phyloP scores from a whole-genome alignment of 2,888 invertebrate species.

The Dyspetes luteomarginatus region DNA sequence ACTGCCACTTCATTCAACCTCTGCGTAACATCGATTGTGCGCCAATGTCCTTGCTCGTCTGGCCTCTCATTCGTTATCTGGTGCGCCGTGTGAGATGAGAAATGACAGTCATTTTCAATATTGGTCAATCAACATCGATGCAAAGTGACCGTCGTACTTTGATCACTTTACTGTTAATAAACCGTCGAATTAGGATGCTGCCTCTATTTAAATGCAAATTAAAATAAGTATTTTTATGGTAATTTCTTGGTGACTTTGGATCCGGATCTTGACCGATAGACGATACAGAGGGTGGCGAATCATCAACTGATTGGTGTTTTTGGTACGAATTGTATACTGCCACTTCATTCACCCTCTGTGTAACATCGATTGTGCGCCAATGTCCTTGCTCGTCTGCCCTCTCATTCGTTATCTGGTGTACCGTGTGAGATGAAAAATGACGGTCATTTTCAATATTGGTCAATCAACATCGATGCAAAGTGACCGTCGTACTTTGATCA shows the following conservation, averaged over 20 bases:
- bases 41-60: neutral
- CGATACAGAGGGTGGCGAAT: slow-evolving; percentile 37
- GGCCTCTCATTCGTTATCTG: neutral
- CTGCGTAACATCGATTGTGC: neutral
- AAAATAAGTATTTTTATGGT: no score
- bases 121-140: no score
- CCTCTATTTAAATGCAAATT: no score
- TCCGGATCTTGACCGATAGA: slow-evolving; percentile 41
- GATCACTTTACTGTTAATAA: no score
- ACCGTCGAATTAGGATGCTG: no score
- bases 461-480: no score
- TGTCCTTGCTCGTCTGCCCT: neutral
- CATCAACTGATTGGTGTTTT: slow-evolving; percentile 43
- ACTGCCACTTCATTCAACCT: slow-evolving; percentile 47
- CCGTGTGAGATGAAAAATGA: no score
- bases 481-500: no score
- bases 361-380: neutral
- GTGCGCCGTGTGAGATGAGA: neutral
- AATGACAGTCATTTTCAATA: no score
- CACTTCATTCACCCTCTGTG: slow-evolving; percentile 37
- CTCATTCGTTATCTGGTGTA: neutral
- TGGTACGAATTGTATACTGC: slow-evolving; percentile 48
- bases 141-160: no score
- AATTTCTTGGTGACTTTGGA: no score
- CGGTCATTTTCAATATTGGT: no score